Evolutionary conservation across 2,888 invertebrate genomes (phyloP).

Genomic region (Ligdia adustata): DNA sequence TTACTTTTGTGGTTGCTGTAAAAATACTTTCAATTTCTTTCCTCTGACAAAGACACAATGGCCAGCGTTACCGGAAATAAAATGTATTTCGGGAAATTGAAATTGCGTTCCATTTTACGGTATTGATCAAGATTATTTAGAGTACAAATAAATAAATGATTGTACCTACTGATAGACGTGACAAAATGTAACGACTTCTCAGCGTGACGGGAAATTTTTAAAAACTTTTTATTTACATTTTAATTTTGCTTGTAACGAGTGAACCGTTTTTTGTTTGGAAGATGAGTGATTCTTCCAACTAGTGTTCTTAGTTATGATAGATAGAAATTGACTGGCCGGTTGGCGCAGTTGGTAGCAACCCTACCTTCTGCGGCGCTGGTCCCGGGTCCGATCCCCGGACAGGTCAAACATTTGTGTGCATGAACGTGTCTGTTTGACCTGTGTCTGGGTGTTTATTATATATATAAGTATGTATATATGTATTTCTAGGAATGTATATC

Average conservation of each 20-base stretch:
- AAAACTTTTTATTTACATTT: background rate
- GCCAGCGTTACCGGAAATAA: slow-evolving; percentile 10
- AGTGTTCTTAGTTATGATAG: too few relatives aligned
- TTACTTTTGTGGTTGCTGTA: too few relatives aligned
- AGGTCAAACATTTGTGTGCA: too few relatives aligned
- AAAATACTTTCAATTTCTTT: slow-evolving; percentile 11
- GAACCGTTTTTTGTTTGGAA: background rate
- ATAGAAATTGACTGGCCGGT: too few relatives aligned
- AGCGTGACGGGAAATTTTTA: background rate
- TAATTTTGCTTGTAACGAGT: background rate
- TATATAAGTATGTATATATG: too few relatives aligned
- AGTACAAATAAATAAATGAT: slow-evolving; percentile 13
- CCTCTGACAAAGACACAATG: slow-evolving; percentile 16
- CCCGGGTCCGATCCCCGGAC: too few relatives aligned
- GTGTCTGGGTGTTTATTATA: too few relatives aligned
- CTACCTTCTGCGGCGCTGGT: too few relatives aligned
- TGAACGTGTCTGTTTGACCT: too few relatives aligned
- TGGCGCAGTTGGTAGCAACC: too few relatives aligned
- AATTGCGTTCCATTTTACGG: slow-evolving; percentile 19
- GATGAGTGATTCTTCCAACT: too few relatives aligned
- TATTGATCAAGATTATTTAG: slow-evolving; percentile 15
- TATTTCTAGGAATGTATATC: too few relatives aligned
- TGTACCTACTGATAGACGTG: slow-evolving; percentile 13
- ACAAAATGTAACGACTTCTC: slow-evolving; percentile 1
- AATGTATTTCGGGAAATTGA: slow-evolving; percentile 22